Percentiles rank a stretch among this genome's conserved stretches.
These are phyloP conservation scores for Anabacerthia variegaticeps DNA, from an alignment of 2,797 vertebrate species.

Conservation along the genomic window DNA sequence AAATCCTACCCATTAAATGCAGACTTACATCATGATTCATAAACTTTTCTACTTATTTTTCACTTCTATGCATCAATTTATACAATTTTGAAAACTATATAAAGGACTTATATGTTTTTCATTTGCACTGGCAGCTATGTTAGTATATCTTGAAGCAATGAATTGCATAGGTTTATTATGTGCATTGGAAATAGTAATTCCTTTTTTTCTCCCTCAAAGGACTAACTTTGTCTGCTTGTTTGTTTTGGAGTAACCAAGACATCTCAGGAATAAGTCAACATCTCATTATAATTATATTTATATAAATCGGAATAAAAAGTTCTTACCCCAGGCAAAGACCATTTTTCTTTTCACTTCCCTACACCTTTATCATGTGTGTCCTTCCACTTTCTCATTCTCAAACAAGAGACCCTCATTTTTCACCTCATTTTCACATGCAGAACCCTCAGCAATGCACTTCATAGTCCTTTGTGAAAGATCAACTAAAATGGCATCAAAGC, in stretches of 20 bases:
- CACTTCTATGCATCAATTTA: neutral
- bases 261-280: neutral
- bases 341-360: neutral
- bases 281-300: neutral
- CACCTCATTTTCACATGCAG: neutral
- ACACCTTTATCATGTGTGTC: neutral
- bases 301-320: neutral
- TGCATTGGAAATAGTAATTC: neutral
- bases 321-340: neutral
- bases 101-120: neutral
- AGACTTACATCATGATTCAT: neutral
- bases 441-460: neutral
- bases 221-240: neutral
- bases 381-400: neutral
- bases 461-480: neutral
- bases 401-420: neutral
- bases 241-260: neutral
- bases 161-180: neutral
- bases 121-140: neutral
- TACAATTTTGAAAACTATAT: neutral
- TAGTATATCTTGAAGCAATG: neutral
- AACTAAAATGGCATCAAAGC: neutral
- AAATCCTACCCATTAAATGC: neutral
- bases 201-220: neutral
- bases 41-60: constrained; percentile 8